Conservation (phyloP, 2,888 invertebrate genomes). For the Rotaria magnacalcarata region DNA sequence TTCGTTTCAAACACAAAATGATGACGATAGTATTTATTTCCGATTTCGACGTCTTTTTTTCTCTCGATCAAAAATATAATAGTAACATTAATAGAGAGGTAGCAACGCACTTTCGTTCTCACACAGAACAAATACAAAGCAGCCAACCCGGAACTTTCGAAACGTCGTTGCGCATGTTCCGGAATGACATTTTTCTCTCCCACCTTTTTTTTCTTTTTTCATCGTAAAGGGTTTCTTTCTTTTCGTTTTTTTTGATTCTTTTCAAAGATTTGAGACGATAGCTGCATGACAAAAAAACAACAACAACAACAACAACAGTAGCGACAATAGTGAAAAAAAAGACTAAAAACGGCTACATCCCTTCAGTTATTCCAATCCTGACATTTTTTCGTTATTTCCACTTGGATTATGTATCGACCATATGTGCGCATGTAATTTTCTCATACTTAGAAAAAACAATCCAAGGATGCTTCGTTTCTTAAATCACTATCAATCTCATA, state of each 20-base stretch:
- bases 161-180: slow-evolving; percentile 26
- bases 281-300: slow-evolving; percentile 1
- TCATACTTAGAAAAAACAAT: neutral
- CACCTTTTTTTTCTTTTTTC: slow-evolving; percentile 25
- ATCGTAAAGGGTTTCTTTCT: neutral
- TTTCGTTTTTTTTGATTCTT: slow-evolving; percentile 15
- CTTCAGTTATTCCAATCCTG: neutral
- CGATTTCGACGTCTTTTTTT: neutral
- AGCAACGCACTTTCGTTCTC: slow-evolving; percentile 21
- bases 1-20: neutral
- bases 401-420: neutral
- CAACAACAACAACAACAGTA: neutral
- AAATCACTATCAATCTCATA: neutral
- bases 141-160: slow-evolving; percentile 35
- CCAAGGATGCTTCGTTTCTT: neutral
- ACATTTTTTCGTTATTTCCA: slow-evolving; percentile 15
- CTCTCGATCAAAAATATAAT: slow-evolving; percentile 11
- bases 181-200: slow-evolving; percentile 33
- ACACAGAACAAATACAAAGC: slow-evolving; percentile 22
- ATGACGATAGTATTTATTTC: neutral
- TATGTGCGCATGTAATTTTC: neutral
- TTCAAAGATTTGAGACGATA: slow-evolving; percentile 5
- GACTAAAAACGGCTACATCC: neutral
- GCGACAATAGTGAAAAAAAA: neutral
- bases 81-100: slow-evolving; percentile 18